phyloP scores from a whole-genome alignment of 2,797 vertebrate genomes.

The Helicolenus hilgendorfi region DNA sequence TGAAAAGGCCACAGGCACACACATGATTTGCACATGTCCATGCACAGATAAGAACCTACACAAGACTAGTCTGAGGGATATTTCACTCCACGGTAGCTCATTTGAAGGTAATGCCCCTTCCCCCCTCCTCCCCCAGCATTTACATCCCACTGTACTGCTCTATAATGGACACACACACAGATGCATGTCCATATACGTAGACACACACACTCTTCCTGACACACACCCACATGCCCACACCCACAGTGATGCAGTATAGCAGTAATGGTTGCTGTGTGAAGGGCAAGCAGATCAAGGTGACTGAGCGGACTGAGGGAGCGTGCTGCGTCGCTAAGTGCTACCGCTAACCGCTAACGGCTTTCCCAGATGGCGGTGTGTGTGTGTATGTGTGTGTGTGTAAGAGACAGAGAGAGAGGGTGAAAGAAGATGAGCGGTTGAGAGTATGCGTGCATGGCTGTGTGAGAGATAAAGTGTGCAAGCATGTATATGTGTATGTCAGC shows the following conservation, averaged over 20 bases:
- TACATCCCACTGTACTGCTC: slow-evolving; percentile 87
- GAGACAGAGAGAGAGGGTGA: slow-evolving; percentile 34
- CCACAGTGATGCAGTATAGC: slow-evolving; percentile 81
- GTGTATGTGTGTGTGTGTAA: slow-evolving; percentile 20
- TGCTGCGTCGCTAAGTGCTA: slow-evolving; percentile 91
- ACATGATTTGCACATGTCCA: slow-evolving; percentile 34
- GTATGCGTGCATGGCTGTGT: slow-evolving; percentile 50
- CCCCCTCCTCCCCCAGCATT: slow-evolving; percentile 78
- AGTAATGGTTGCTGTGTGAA: slow-evolving; percentile 90
- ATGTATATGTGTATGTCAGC: slow-evolving; percentile 49
- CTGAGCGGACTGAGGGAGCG: slow-evolving; percentile 88
- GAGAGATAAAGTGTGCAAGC: slow-evolving; percentile 43
- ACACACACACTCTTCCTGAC: slow-evolving; percentile 53
- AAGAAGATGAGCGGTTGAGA: slow-evolving; percentile 63
- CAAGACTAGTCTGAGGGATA: slow-evolving; percentile 71
- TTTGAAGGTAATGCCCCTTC: slow-evolving; percentile 88
- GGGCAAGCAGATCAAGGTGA: slow-evolving; percentile 92
- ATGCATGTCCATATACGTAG: slow-evolving; percentile 66
- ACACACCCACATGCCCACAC: slow-evolving; percentile 65
- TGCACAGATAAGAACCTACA: slow-evolving; percentile 39
- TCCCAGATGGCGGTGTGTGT: slow-evolving; percentile 88
- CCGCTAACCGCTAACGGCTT: slow-evolving; percentile 90
- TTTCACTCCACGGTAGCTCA: slow-evolving; percentile 84
- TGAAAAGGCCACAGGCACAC: slow-evolving; percentile 20
- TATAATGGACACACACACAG: slow-evolving; percentile 81